Conservation (phyloP, 2,113 vertebrate genomes). For the Uropsilus gracilis region DNA sequence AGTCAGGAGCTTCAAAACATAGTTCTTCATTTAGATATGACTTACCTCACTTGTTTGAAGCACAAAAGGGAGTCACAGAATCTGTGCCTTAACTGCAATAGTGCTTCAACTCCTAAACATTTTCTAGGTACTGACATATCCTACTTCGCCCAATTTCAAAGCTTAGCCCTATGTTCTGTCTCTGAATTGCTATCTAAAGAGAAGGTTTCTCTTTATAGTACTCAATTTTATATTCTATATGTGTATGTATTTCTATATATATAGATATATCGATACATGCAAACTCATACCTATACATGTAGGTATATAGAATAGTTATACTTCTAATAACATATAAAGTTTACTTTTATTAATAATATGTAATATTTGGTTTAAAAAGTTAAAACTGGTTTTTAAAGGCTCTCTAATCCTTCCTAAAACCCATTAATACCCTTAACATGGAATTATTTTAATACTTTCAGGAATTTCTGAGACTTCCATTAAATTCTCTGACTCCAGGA, state of each 20-base stretch:
- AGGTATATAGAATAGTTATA: too few species aligned
- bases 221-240: background rate
- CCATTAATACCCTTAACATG: background rate
- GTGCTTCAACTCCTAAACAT: background rate
- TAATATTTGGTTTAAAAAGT: too few species aligned
- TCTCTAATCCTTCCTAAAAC: background rate
- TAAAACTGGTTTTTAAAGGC: too few species aligned
- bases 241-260: too few species aligned
- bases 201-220: background rate
- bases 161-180: background rate
- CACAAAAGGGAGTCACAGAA: background rate
- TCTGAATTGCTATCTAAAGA: background rate
- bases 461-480: background rate
- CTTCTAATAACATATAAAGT: too few species aligned
- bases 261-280: too few species aligned
- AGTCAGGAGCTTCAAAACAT: background rate
- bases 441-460: slow-evolving; percentile 11
- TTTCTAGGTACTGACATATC: background rate
- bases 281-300: too few species aligned
- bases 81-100: background rate
- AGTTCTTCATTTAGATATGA: background rate
- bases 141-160: background rate
- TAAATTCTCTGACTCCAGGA: background rate
- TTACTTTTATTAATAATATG: too few species aligned
- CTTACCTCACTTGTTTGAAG: background rate